Conservation (phyloP, 2,888 invertebrate species). For the Stegophylla sp. region DNA sequence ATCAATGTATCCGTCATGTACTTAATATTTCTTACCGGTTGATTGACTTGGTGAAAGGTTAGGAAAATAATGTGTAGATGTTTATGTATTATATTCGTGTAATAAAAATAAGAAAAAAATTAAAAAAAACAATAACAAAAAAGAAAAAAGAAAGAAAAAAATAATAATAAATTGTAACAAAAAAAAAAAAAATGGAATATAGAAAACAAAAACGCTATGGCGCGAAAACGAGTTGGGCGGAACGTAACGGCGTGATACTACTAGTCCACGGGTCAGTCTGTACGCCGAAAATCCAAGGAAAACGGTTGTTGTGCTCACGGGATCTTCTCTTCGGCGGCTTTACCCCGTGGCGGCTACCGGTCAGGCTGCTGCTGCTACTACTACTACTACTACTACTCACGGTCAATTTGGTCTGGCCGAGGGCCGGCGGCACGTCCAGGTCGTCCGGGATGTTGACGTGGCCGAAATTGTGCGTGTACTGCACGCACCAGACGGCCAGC, state of each 20-base stretch:
- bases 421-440: conserved; percentile 86
- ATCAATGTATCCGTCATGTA: no score
- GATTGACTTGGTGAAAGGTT: no score
- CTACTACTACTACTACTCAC: conserved; percentile 67
- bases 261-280: neutral
- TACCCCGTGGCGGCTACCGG: no score
- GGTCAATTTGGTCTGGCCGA: conserved; percentile 89
- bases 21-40: no score
- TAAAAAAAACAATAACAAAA: no score
- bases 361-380: neutral
- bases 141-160: no score
- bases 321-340: conserved; percentile 39
- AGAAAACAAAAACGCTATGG: neutral
- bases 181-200: no score
- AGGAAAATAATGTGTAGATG: no score
- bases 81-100: no score
- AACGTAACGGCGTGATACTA: neutral
- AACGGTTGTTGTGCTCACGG: neutral
- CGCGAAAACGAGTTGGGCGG: no score
- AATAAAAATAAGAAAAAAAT: no score
- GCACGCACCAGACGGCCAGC: conserved; percentile 91
- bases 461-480: conserved; percentile 87
- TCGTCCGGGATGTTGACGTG: conserved; percentile 87
- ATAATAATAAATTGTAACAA: no score
- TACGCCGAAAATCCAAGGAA: neutral